phyloP scores from a whole-genome alignment of 2,113 vertebrate species.

The Salvelinus namaycush region DNA sequence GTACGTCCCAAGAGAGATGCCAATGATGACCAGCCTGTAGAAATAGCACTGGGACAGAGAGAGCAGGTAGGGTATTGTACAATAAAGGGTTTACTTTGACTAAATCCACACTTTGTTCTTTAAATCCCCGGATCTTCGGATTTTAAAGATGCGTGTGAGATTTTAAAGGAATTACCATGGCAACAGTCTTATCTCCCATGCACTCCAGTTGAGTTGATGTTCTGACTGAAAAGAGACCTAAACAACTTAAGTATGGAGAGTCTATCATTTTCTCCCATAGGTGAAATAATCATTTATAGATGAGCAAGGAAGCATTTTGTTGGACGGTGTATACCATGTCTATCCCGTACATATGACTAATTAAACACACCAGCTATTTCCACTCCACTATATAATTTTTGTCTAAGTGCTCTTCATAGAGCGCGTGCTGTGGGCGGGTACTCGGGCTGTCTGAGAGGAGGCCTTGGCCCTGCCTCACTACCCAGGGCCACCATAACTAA shows the following conservation, averaged over 20 bases:
- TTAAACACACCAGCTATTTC: conserved; percentile 5
- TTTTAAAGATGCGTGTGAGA: conserved; percentile 32
- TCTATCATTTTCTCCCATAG: conserved; percentile 15
- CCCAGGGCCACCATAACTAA: conserved; percentile 39
- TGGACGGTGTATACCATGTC: too few relatives aligned
- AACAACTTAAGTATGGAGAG: background rate
- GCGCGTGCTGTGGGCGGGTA: conserved; percentile 30
- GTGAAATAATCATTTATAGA: conserved; percentile 24
- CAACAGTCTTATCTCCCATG: conserved; percentile 34
- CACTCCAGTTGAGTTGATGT: conserved; percentile 26
- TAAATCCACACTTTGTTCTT: conserved; percentile 5
- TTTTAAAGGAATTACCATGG: conserved; percentile 49
- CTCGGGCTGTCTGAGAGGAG: conserved; percentile 40
- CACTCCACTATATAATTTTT: conserved; percentile 3
- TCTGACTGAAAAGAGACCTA: conserved; percentile 3
- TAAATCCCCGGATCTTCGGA: conserved; percentile 12
- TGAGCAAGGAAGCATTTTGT: too few relatives aligned
- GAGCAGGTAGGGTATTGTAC: conserved; percentile 75
- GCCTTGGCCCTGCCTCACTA: conserved; percentile 11
- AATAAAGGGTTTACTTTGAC: background rate
- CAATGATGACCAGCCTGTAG: conserved; percentile 82
- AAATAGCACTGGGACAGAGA: conserved; percentile 81
- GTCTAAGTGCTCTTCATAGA: conserved; percentile 42
- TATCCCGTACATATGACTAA: too few relatives aligned
- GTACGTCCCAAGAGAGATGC: conserved; percentile 86